Percentiles rank a stretch among this genome's conserved stretches.
These are phyloP conservation scores for Aphaenogaster ashmeadi DNA, from an alignment of 1,140 invertebrate genomes.

Conservation along the genomic window DNA sequence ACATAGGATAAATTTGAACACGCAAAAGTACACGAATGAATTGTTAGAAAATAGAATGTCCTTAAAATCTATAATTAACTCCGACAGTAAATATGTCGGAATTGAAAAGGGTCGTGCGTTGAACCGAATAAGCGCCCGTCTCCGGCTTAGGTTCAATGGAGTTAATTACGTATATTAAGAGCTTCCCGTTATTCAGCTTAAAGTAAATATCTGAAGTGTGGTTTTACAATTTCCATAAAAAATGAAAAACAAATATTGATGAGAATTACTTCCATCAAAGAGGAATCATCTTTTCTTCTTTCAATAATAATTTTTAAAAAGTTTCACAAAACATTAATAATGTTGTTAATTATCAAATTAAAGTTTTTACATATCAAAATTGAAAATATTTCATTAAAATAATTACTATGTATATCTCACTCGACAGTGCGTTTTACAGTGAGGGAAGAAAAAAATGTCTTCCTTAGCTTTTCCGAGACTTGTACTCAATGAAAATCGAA, in stretches of 20 bases:
- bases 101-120: slow-evolving; percentile 43
- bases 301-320: not conserved
- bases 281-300: not conserved
- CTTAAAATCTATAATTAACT: not conserved
- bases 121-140: slow-evolving; percentile 29
- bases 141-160: slow-evolving; percentile 44
- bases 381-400: slow-evolving; percentile 6
- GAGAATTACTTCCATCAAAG: not conserved
- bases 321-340: not conserved
- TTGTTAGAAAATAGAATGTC: not conserved
- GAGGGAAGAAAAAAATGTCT: not conserved
- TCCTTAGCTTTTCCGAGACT: not conserved
- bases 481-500: not conserved
- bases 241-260: not conserved
- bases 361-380: not conserved
- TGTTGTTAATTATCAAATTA: not conserved
- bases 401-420: not conserved
- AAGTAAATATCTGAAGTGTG: slow-evolving; percentile 29
- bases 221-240: slow-evolving; percentile 14
- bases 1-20: not conserved
- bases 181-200: slow-evolving; percentile 41
- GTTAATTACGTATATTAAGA: slow-evolving; percentile 51
- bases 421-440: not conserved
- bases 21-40: not conserved
- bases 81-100: slow-evolving; percentile 1